Evolutionary conservation across 2,888 invertebrate genomes (phyloP).

Genomic region (Melikaiella ostensackeni): DNA sequence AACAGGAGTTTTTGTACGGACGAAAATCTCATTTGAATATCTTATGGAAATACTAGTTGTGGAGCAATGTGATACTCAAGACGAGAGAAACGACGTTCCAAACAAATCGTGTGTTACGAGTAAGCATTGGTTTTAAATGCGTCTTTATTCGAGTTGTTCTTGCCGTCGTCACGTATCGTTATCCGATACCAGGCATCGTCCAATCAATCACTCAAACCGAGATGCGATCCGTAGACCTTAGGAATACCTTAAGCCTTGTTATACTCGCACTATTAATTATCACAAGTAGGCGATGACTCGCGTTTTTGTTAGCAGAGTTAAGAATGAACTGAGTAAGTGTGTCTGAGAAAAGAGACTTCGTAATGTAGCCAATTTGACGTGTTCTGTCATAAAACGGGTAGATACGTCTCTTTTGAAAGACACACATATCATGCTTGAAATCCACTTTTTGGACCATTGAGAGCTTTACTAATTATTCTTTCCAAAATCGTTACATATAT

Average conservation of each 20-base stretch:
- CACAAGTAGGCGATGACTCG: conserved; percentile 57
- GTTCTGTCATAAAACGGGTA: not conserved
- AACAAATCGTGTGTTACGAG: conserved; percentile 35
- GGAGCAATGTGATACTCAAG: conserved; percentile 42
- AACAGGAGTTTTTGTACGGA: conserved; percentile 13
- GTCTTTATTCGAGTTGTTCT: conserved; percentile 45
- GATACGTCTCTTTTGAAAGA: conserved; percentile 8
- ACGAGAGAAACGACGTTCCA: conserved; percentile 28
- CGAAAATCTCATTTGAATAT: conserved; percentile 19
- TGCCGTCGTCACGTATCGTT: conserved; percentile 57
- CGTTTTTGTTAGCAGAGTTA: conserved; percentile 46
- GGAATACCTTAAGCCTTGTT: conserved; percentile 57
- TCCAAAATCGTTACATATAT: not conserved
- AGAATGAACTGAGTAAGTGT: conserved; percentile 38
- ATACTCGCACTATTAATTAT: conserved; percentile 65
- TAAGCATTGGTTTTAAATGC: conserved; percentile 36
- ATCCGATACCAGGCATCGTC: conserved; percentile 53
- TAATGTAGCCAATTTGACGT: conserved; percentile 12
- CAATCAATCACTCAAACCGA: conserved; percentile 63
- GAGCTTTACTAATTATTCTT: not conserved
- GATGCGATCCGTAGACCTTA: conserved; percentile 55
- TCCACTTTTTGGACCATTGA: not conserved
- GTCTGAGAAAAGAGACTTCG: not conserved
- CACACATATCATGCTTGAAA: not conserved
- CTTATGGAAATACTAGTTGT: conserved; percentile 33